phyloP scores from a whole-genome alignment of 2,113 vertebrate genomes.

The Toxostoma redivivum region DNA sequence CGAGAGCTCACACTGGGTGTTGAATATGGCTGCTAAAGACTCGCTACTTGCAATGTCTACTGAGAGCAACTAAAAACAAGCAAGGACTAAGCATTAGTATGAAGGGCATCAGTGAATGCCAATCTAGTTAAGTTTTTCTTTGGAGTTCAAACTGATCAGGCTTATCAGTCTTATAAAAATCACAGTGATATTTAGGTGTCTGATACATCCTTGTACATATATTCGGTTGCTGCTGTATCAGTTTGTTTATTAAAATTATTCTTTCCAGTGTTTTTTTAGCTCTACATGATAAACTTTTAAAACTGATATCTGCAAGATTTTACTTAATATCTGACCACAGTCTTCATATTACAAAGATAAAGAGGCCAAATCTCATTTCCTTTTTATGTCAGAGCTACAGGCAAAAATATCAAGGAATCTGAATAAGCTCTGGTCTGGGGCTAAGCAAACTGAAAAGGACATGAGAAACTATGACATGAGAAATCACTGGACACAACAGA shows the following conservation, averaged over 20 bases:
- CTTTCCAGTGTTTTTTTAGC: background rate
- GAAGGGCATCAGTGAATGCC: background rate
- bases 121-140: background rate
- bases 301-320: background rate
- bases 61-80: background rate
- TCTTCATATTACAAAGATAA: background rate
- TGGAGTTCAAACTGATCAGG: background rate
- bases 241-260: background rate
- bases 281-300: background rate
- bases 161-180: background rate
- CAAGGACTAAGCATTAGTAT: background rate
- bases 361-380: background rate
- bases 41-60: background rate
- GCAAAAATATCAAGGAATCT: background rate
- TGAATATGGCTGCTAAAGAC: background rate
- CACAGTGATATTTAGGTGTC: background rate
- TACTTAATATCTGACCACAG: background rate
- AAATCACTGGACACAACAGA: background rate
- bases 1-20: rapidly evolving
- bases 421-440: background rate
- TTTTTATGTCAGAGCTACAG: background rate
- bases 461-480: background rate
- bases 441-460: background rate
- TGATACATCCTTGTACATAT: background rate
- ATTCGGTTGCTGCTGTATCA: background rate